Conservation (phyloP, 2,797 vertebrate genomes). For the Aulostomus chinensis region DNA sequence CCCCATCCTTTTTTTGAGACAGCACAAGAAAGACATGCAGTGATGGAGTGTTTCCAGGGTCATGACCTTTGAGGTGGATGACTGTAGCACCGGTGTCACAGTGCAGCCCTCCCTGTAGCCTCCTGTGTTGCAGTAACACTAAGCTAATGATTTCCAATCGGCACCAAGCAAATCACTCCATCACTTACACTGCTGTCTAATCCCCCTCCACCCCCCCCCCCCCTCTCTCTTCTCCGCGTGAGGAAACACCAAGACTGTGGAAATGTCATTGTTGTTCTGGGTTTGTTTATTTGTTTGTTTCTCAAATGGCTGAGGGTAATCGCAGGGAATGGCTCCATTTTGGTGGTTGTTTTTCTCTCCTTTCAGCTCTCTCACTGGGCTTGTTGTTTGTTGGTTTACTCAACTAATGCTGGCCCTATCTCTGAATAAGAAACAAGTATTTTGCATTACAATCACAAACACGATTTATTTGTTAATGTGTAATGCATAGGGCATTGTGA, state of each 20-base stretch:
- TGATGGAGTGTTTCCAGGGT: slow-evolving; percentile 40
- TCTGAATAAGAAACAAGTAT: slow-evolving; percentile 66
- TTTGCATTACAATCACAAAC: slow-evolving; percentile 77
- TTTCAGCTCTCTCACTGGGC: slow-evolving; percentile 40
- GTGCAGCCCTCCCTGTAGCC: slow-evolving; percentile 25
- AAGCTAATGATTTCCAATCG: slow-evolving; percentile 71
- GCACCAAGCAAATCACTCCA: slow-evolving; percentile 58
- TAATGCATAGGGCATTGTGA: slow-evolving; percentile 70
- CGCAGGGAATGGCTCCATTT: slow-evolving; percentile 44
- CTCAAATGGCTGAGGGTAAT: slow-evolving; percentile 50
- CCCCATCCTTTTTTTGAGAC: not conserved
- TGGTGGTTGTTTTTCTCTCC: slow-evolving; percentile 45
- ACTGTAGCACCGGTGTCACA: slow-evolving; percentile 47
- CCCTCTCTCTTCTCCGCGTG: slow-evolving; percentile 14
- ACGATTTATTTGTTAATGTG: slow-evolving; percentile 74
- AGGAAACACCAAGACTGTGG: slow-evolving; percentile 12
- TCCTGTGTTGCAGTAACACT: slow-evolving; percentile 44
- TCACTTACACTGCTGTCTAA: slow-evolving; percentile 45
- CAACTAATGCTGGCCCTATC: slow-evolving; percentile 60
- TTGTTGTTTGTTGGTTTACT: slow-evolving; percentile 65
- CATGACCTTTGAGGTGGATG: slow-evolving; percentile 51
- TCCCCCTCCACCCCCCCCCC: slow-evolving; percentile 19
- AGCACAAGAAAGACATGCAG: slow-evolving; percentile 24
- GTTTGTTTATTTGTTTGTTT: slow-evolving; percentile 55
- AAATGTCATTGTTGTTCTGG: slow-evolving; percentile 35